Evolutionary conservation across 2,113 vertebrate species (phyloP).

Genomic region (Gnathonemus echidnorhynchus): DNA sequence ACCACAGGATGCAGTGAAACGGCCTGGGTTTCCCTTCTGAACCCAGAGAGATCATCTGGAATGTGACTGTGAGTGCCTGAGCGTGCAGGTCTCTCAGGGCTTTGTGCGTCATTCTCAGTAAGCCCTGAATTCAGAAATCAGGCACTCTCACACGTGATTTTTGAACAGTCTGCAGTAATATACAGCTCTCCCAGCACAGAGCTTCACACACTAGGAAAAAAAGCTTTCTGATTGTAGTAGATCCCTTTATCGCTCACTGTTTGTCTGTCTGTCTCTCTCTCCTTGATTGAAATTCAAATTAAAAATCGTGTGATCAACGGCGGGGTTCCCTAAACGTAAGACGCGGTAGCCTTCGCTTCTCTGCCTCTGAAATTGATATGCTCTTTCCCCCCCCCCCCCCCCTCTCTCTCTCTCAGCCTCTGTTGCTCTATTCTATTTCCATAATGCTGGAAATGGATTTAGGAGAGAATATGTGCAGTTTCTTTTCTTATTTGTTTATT

Average conservation of each 20-base stretch:
- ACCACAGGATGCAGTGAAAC: background rate
- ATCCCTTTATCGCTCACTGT: conserved; percentile 37
- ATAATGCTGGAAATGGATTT: conserved; percentile 1
- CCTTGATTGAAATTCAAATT: background rate
- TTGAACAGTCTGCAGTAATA: conserved; percentile 40
- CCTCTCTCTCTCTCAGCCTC: conserved; percentile 31
- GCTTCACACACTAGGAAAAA: conserved; percentile 29
- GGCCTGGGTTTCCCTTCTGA: background rate
- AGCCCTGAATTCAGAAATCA: conserved; percentile 62
- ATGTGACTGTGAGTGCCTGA: background rate
- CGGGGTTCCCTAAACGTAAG: background rate
- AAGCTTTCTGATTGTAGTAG: conserved; percentile 18
- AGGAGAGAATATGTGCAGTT: background rate
- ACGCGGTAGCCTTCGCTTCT: background rate
- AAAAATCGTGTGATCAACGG: background rate
- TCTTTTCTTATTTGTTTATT: background rate
- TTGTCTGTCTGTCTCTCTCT: conserved; percentile 7
- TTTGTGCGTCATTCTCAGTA: conserved; percentile 36
- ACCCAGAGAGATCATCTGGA: background rate
- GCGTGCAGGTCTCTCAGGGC: background rate
- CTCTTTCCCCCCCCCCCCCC: background rate
- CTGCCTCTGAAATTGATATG: background rate
- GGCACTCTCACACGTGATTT: conserved; percentile 47
- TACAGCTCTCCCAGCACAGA: conserved; percentile 49
- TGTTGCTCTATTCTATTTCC: background rate